Conservation (phyloP, 2,888 invertebrate species). For the Blera fallax region DNA sequence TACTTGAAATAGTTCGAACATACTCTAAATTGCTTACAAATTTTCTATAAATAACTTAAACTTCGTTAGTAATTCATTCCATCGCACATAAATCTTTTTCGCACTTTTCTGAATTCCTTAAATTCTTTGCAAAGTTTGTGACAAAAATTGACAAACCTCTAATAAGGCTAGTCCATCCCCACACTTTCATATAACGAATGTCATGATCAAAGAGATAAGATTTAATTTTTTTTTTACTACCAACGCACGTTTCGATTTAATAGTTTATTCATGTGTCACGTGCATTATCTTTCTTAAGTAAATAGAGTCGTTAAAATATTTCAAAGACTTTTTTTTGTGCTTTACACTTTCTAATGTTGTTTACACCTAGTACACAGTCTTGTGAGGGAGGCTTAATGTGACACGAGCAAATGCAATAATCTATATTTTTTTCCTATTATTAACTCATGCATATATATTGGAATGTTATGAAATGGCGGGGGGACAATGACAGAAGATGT, state of each 20-base stretch:
- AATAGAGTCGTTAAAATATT: not conserved
- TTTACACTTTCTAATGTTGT: slow-evolving; percentile 10
- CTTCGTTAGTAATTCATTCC: not conserved
- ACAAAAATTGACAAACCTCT: not conserved
- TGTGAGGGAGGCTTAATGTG: not conserved
- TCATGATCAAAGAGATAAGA: slow-evolving; percentile 24
- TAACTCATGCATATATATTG: not conserved
- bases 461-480: slow-evolving; percentile 22
- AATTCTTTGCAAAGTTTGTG: not conserved
- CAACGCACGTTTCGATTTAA: slow-evolving; percentile 9
- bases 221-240: not conserved
- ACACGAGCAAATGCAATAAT: slow-evolving; percentile 20
- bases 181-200: not conserved
- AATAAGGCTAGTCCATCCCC: not conserved
- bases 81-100: not conserved
- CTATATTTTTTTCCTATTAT: slow-evolving; percentile 10
- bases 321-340: not conserved
- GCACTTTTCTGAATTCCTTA: not conserved
- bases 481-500: slow-evolving; percentile 18
- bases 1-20: not conserved
- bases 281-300: not conserved
- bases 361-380: not conserved
- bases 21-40: not conserved
- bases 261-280: slow-evolving; percentile 15
- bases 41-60: not conserved